Evolutionary conservation across 2,113 vertebrate species (phyloP), one percentile per base, ranked within the genome.

Genomic region (Catagonus wagneri): DNA sequence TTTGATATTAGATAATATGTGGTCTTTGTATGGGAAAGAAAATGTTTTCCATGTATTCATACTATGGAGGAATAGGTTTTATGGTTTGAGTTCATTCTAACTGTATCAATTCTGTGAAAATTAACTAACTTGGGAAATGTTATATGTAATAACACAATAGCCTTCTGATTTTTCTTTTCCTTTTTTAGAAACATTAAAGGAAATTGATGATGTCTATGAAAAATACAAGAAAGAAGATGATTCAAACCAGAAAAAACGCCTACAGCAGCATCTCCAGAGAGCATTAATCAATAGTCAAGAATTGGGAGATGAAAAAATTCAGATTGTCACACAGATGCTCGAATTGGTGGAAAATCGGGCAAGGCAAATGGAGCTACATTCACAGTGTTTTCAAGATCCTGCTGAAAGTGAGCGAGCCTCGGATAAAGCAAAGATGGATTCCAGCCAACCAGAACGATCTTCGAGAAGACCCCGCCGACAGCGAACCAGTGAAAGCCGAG

Each of bases 261-360:
- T 99, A 89, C 99, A 99, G 98, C 98, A 99, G 97, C 99, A 99
- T 98, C 99, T 99, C 71, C 99, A 99, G 98, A 98, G 99, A 22
- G 99, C 99, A 0, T 98, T 99, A 90, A 99, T 99, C 98, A 98
- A 99, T 98, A 99, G 99, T 97, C 99, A 99, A 96, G 99, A 99
- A 97, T 98, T 99, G 44, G 99, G 99, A 20, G 99, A 99, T 56
- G 99, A 99, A 98, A 99, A 99, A 97, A 99, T 99, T 97, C 99
- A 99, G 13, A 99, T 99, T 92, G 99, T 99, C 74, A 99, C 99
- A 39, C 99, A 99, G 96, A 99, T 99, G 99, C 99, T 99, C 0
- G 99, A 99, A 98, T 97, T 99, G 96, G 99, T 99, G 89, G 99
- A 99, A 98, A 99, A 99, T 87, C 99, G 99, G 89, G 99, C 99